Evolutionary conservation across 2,113 vertebrate species (phyloP), one percentile per base, ranked within the genome.

Genomic region (Oncorhynchus mykiss): DNA sequence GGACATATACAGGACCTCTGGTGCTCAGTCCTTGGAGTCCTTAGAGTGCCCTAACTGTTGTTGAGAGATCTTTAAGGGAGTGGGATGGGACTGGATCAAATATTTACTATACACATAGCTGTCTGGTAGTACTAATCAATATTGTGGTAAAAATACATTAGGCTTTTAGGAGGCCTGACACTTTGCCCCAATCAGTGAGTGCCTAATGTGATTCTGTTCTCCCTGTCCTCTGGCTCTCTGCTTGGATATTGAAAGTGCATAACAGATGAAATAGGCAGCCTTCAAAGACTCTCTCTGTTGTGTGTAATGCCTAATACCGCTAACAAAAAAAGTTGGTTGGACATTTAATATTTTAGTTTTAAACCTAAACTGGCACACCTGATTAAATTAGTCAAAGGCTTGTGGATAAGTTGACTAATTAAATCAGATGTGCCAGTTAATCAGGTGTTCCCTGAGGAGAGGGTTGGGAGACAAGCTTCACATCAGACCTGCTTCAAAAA

Each of bases 111-210:
- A 45, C n/a, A 22, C 20, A 62, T 3, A n/a, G 59, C 6, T 16
- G 7, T n/a, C n/a, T 16, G 3, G 20, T 86, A 83, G 60, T 86
- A 82, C 48, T 70, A 69, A 89, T 87, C 84, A 84, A 76, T 87
- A 77, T 72, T 76, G 83, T 88, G 39, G 39, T 86, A 84, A 83
- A 72, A 75, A 77, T 86, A 85, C 78, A 77, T 29, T 54, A 67
- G 39, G 39, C 39, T 45, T 45, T 65, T 72, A 82, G 16, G 34
- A 13, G 45, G 39, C 16, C 8, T 20, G 11, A 48, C 68, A 81
- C 78, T 45, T 9, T 84, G 81, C 76, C 72, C 77, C 70, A 77
- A 80, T 82, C 79, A 70, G 59, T 71, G 74, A 64, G 13, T 68
- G 39, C 39, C 14, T 62, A 24, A n/a, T 22, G n/a, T 24, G 5